Conservation (phyloP, 2,113 vertebrate species). For the Tor tambroides region DNA sequence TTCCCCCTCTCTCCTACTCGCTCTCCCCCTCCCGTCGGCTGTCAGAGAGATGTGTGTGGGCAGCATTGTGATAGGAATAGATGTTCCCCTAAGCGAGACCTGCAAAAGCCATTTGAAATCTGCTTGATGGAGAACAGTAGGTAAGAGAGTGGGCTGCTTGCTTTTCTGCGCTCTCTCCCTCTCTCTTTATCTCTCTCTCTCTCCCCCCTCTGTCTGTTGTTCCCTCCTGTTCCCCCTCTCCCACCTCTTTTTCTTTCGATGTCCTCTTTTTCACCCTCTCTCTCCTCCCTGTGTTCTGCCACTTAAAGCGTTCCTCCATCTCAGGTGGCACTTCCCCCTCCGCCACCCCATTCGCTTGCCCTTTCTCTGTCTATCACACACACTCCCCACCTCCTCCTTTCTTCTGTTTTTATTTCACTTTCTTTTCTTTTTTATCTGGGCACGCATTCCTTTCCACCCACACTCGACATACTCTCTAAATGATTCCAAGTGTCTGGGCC, state of each 20-base stretch:
- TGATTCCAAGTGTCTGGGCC: slow-evolving; percentile 83
- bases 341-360: slow-evolving; percentile 42
- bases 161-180: slow-evolving; percentile 60
- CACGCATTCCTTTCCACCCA: slow-evolving; percentile 82
- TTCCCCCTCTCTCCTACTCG: slow-evolving; percentile 42
- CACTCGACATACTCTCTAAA: slow-evolving; percentile 80
- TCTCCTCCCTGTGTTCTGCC: slow-evolving; percentile 42
- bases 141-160: slow-evolving; percentile 76
- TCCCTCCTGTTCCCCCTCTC: slow-evolving; percentile 56
- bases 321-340: slow-evolving; percentile 63
- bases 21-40: slow-evolving; percentile 51
- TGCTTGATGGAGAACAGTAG: slow-evolving; percentile 80
- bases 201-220: slow-evolving; percentile 67
- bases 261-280: slow-evolving; percentile 52
- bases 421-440: slow-evolving; percentile 79
- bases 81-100: slow-evolving; percentile 80
- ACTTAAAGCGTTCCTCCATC: slow-evolving; percentile 62
- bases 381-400: slow-evolving; percentile 70
- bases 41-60: slow-evolving; percentile 77
- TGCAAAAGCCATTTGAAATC: slow-evolving; percentile 79
- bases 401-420: slow-evolving; percentile 79
- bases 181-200: slow-evolving; percentile 57
- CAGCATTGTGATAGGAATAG: slow-evolving; percentile 83
- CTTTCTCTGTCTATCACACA: slow-evolving; percentile 72
- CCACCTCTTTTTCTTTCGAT: slow-evolving; percentile 42